Evolutionary conservation across 2,888 invertebrate species (phyloP).

Genomic region (Tyria jacobaeae): DNA sequence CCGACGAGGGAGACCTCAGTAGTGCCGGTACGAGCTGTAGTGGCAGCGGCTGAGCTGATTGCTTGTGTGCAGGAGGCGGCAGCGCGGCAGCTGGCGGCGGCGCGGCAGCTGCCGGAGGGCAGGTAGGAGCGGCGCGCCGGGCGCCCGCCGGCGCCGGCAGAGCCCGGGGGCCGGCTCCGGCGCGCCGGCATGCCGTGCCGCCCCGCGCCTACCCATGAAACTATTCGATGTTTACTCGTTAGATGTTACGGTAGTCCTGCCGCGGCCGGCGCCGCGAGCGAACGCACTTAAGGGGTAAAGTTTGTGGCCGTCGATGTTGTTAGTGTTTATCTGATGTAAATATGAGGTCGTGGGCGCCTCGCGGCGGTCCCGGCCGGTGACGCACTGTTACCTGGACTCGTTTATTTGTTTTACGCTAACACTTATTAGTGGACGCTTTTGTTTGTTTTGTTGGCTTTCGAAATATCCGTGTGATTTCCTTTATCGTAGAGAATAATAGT

Average conservation of each 20-base stretch:
- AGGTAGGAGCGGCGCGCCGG: conserved; percentile 71
- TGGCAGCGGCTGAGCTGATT: conserved; percentile 7
- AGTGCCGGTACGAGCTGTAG: too few species aligned
- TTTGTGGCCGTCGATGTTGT: conserved; percentile 55
- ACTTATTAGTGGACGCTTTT: conserved; percentile 79
- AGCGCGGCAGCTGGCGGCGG: conserved; percentile 62
- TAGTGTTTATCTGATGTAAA: conserved; percentile 60
- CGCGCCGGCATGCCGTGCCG: conserved; percentile 37
- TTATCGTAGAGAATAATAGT: conserved; percentile 76
- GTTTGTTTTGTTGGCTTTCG: conserved; percentile 84
- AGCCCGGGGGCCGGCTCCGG: conserved; percentile 35
- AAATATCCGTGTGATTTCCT: conserved; percentile 83
- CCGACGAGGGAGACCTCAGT: too few species aligned
- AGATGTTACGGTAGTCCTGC: conserved; percentile 63
- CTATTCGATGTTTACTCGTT: conserved; percentile 65
- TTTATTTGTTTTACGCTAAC: conserved; percentile 75
- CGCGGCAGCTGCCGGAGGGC: conserved; percentile 77
- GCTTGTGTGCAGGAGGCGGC: conserved; percentile 48
- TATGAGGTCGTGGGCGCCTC: conserved; percentile 58
- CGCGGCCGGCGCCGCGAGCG: conserved; percentile 39
- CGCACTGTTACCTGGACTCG: conserved; percentile 61
- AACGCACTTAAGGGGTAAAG: conserved; percentile 47
- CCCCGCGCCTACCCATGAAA: conserved; percentile 55
- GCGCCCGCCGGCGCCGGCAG: conserved; percentile 41
- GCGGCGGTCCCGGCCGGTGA: conserved; percentile 48